Percentiles rank a stretch among this genome's conserved stretches.
Conservation (phyloP, 1,140 invertebrate species). For the Oscheius sp. region DNA sequence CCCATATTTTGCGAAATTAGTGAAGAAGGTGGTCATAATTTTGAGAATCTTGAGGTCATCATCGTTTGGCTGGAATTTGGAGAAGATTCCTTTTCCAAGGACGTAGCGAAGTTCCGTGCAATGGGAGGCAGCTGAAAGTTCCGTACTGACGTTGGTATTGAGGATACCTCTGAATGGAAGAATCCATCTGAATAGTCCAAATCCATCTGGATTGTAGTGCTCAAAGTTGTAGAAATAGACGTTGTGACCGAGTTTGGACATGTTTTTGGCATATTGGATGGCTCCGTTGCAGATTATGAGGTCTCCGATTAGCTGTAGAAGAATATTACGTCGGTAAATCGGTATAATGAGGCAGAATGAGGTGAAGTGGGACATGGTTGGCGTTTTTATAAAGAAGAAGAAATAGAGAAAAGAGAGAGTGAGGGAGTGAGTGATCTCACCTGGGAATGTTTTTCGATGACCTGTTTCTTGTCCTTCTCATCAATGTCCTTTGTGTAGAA, state of each 20-base stretch:
- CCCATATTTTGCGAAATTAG: constrained; percentile 58
- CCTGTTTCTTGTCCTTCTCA: constrained; percentile 21
- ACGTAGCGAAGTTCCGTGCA: constrained; percentile 53
- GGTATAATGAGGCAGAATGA: too few relatives aligned
- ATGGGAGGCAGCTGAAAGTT: constrained; percentile 65
- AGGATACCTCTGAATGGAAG: constrained; percentile 37
- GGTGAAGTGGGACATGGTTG: too few relatives aligned
- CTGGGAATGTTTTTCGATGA: not conserved
- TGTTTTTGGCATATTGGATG: constrained; percentile 28
- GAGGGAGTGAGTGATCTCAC: too few relatives aligned
- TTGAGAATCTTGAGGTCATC: constrained; percentile 48
- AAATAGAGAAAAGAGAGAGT: too few relatives aligned
- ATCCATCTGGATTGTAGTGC: constrained; percentile 23
- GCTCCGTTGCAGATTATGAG: constrained; percentile 9
- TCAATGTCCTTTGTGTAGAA: constrained; percentile 15
- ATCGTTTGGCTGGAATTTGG: constrained; percentile 47
- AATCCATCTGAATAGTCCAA: constrained; percentile 27
- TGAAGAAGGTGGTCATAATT: constrained; percentile 47
- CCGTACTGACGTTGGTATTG: too few relatives aligned
- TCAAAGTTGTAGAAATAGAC: constrained; percentile 43
- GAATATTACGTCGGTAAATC: too few relatives aligned
- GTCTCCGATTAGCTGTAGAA: constrained; percentile 33
- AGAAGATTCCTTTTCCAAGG: constrained; percentile 43
- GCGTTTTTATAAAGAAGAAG: too few relatives aligned
- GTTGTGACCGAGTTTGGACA: constrained; percentile 28